phyloP scores from a whole-genome alignment of 2,888 invertebrate species.

The Drosophila testacea region DNA sequence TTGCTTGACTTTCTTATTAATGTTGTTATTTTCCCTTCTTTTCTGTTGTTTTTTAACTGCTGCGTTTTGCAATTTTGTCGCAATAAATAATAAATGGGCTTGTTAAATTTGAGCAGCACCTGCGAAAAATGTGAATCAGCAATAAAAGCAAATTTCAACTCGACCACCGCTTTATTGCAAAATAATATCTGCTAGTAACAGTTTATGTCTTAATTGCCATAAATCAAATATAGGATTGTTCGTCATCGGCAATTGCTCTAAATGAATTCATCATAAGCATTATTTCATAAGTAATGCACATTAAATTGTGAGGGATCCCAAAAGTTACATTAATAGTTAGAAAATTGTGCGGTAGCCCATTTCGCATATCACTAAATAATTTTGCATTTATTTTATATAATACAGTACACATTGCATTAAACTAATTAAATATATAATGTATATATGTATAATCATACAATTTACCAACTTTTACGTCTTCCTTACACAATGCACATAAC shows the following conservation, averaged over 20 bases:
- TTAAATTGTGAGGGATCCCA: not conserved
- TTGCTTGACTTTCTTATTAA: constrained; percentile 24
- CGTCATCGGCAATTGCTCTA: not conserved
- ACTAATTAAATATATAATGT: constrained; percentile 75
- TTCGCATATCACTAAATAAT: constrained; percentile 74
- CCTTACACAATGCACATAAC: constrained; percentile 53
- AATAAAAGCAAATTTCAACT: constrained; percentile 7
- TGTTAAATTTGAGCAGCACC: constrained; percentile 50
- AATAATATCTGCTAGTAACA: constrained; percentile 7
- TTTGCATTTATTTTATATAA: constrained; percentile 79
- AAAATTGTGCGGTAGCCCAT: constrained; percentile 17
- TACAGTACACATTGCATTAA: constrained; percentile 79
- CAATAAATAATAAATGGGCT: constrained; percentile 71
- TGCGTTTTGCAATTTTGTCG: constrained; percentile 62
- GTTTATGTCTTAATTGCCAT: constrained; percentile 10
- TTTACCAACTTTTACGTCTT: constrained; percentile 43
- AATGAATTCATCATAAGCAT: not conserved
- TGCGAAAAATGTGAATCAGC: constrained; percentile 7
- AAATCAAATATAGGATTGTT: constrained; percentile 14
- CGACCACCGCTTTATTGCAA: constrained; percentile 17
- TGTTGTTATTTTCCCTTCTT: constrained; percentile 20
- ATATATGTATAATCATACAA: constrained; percentile 64
- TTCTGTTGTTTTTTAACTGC: constrained; percentile 38
- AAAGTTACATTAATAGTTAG: not conserved
- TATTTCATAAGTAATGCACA: constrained; percentile 2